These are phyloP conservation scores for Orthosia incerta DNA, from an alignment of 2,888 invertebrate genomes.

Conservation along the genomic window DNA sequence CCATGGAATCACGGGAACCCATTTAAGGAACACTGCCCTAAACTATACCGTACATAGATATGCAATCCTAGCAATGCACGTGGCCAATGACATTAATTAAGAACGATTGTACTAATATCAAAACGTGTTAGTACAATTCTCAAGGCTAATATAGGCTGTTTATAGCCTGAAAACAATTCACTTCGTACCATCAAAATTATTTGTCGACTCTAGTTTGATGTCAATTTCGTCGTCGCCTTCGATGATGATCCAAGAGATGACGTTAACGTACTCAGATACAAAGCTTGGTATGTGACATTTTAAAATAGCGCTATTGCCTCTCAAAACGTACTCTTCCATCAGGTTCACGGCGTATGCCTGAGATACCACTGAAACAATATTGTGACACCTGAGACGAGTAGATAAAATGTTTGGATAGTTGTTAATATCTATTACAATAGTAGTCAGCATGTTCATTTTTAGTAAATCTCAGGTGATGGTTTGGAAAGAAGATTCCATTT, in stretches of 20 bases:
- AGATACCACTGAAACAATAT: constrained; percentile 95
- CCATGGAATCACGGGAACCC: constrained; percentile 88
- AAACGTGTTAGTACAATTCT: constrained; percentile 25
- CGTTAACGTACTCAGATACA: constrained; percentile 97
- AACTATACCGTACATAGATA: constrained; percentile 64
- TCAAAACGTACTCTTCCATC: constrained; percentile 97
- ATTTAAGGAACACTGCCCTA: constrained; percentile 78
- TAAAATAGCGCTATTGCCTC: constrained; percentile 97
- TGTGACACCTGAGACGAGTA: constrained; percentile 46
- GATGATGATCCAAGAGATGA: constrained; percentile 96
- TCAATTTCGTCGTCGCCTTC: constrained; percentile 91
- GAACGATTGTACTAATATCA: constrained; percentile 24
- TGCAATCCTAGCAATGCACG: constrained; percentile 40
- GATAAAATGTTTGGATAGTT: constrained; percentile 20
- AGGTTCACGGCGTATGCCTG: constrained; percentile 97
- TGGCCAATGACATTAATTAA: constrained; percentile 25
- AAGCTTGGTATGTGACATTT: constrained; percentile 98
- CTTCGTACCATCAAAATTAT: constrained; percentile 82
- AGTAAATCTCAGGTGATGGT: background rate
- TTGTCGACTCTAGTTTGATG: constrained; percentile 85
- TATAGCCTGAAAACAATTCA: constrained; percentile 55
- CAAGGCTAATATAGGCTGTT: constrained; percentile 50
- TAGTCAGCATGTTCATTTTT: background rate
- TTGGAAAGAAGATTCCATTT: constrained; percentile 1
- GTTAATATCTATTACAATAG: constrained; percentile 6